A percentile compares a stretch with the other conserved stretches of the same genome.
Conservation (phyloP, 2,113 vertebrate species). For the Anoplopoma fimbria region DNA sequence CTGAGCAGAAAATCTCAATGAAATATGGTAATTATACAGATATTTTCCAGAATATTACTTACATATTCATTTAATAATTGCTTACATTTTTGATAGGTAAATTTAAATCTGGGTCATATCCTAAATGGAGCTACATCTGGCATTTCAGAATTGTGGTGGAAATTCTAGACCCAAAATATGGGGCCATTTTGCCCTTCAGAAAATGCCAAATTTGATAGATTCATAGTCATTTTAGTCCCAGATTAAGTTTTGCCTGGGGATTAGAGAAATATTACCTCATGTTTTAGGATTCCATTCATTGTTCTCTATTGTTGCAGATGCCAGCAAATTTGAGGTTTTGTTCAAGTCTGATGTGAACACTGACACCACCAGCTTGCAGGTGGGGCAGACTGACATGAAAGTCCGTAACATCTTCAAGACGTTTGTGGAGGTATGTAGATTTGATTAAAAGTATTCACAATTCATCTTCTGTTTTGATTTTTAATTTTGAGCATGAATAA, state of each 20-base stretch:
- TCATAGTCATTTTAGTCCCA: not conserved
- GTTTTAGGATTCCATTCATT: not conserved
- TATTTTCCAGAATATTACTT: not conserved
- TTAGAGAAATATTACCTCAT: not conserved
- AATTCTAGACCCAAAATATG: not conserved
- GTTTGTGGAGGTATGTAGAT: slow-evolving; percentile 86
- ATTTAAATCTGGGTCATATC: not conserved
- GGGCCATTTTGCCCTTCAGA: not conserved
- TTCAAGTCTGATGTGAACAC: slow-evolving; percentile 86
- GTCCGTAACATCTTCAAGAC: slow-evolving; percentile 87
- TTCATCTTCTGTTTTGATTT: not conserved
- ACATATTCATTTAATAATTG: not conserved
- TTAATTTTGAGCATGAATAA: not conserved
- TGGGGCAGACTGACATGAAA: slow-evolving; percentile 89
- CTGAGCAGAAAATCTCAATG: slow-evolving; percentile 84
- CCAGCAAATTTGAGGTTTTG: slow-evolving; percentile 86
- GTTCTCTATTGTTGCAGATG: slow-evolving; percentile 81
- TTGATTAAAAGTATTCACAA: not conserved
- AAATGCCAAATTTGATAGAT: not conserved
- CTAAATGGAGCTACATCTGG: not conserved
- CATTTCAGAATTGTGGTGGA: not conserved
- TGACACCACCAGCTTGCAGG: slow-evolving; percentile 77
- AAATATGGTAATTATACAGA: slow-evolving; percentile 84
- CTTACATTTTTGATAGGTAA: not conserved
- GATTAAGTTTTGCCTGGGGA: not conserved